These are phyloP conservation scores for Spondyliosoma cantharus DNA, from an alignment of 2,797 vertebrate genomes.

Conservation along the genomic window DNA sequence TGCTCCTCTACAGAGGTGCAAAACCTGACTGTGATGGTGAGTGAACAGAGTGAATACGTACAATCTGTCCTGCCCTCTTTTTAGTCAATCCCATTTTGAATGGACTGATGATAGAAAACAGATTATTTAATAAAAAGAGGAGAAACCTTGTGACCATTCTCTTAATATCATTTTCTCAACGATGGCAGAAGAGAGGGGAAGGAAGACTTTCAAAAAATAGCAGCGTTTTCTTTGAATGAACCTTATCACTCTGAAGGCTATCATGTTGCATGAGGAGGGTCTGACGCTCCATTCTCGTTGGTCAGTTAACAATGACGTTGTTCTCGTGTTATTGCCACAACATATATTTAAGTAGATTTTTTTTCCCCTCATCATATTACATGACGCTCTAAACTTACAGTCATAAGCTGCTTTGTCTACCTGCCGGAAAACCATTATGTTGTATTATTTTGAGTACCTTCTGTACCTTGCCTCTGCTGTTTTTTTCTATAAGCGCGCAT, in stretches of 20 bases:
- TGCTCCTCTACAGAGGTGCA: slow-evolving; percentile 29
- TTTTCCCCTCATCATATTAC: not conserved
- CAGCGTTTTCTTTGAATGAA: slow-evolving; percentile 55
- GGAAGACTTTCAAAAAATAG: not conserved
- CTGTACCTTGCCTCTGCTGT: not conserved
- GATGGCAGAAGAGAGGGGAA: not conserved
- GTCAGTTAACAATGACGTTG: not conserved
- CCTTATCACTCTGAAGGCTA: slow-evolving; percentile 41
- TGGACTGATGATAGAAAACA: not conserved
- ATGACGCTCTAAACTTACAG: not conserved
- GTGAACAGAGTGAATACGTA: slow-evolving; percentile 11
- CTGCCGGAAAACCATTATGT: not conserved
- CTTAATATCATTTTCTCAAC: slow-evolving; percentile 4
- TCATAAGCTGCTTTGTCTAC: slow-evolving; percentile 1
- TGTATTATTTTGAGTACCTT: slow-evolving; percentile 3
- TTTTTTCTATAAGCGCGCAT: not conserved
- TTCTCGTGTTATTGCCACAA: not conserved
- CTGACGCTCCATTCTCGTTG: not conserved
- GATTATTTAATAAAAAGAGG: not conserved
- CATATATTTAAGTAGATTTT: not conserved
- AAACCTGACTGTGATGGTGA: slow-evolving; percentile 24
- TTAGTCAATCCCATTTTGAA: slow-evolving; percentile 9
- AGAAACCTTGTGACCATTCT: not conserved
- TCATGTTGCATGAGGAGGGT: not conserved
- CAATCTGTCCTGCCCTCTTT: slow-evolving; percentile 17